These are phyloP conservation scores for Leptopterna dolabrata DNA, from an alignment of 2,888 invertebrate species.

Conservation along the genomic window DNA sequence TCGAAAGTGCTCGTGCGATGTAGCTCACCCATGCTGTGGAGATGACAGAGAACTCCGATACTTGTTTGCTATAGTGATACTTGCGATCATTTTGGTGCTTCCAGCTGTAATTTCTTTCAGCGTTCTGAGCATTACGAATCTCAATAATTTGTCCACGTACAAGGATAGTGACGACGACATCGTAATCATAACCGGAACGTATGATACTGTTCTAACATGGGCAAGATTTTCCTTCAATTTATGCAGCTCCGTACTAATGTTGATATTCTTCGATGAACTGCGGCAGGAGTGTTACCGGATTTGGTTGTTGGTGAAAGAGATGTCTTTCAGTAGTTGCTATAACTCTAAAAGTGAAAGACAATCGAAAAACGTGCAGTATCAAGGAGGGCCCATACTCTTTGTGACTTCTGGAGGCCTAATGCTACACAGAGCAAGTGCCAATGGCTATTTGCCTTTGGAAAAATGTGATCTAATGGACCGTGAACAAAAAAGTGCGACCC, in stretches of 20 bases:
- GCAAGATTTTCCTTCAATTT: neutral
- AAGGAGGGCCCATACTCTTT: slow-evolving; percentile 28
- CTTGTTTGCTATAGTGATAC: neutral
- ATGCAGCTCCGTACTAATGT: neutral
- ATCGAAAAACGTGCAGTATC: neutral
- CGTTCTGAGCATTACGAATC: slow-evolving; percentile 10
- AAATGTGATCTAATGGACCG: slow-evolving; percentile 29
- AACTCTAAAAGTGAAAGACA: neutral
- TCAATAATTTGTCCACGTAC: slow-evolving; percentile 5
- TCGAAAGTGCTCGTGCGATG: neutral
- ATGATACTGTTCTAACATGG: slow-evolving; percentile 32
- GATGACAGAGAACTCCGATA: slow-evolving; percentile 3
- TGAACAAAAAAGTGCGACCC: neutral
- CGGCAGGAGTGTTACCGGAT: neutral
- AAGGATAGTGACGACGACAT: neutral
- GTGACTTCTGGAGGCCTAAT: slow-evolving; percentile 2
- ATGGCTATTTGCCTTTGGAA: neutral
- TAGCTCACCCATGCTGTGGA: neutral
- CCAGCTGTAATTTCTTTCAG: slow-evolving; percentile 37
- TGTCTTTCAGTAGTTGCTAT: neutral
- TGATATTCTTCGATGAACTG: slow-evolving; percentile 18
- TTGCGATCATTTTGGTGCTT: slow-evolving; percentile 35
- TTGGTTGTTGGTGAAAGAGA: neutral
- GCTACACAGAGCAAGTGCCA: neutral
- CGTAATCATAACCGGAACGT: slow-evolving; percentile 9